phyloP scores from a whole-genome alignment of 2,113 vertebrate species.

The Meriones unguiculatus region DNA sequence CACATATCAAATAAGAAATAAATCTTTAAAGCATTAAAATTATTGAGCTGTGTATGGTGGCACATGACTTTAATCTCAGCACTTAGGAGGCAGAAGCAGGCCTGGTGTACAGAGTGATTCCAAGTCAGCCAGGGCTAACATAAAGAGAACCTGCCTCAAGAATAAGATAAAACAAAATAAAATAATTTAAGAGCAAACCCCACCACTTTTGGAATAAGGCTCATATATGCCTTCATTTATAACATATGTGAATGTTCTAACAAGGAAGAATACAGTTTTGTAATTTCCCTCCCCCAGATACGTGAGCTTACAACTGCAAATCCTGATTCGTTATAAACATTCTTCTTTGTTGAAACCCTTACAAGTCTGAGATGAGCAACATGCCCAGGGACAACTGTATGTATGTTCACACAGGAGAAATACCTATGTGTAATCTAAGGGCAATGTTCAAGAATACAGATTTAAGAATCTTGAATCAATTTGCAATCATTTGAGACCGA shows the following conservation, averaged over 20 bases:
- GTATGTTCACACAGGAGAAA: neutral
- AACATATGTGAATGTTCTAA: neutral
- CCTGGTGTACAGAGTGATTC: neutral
- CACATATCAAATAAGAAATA: neutral
- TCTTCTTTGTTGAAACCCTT: neutral
- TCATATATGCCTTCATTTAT: neutral
- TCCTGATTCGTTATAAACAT: neutral
- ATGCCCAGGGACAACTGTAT: neutral
- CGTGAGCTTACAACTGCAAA: neutral
- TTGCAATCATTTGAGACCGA: neutral
- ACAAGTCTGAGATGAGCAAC: neutral
- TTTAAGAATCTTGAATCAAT: conserved; percentile 1
- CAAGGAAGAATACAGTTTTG: conserved; percentile 20
- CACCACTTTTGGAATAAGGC: neutral
- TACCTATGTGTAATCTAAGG: neutral
- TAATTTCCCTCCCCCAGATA: neutral
- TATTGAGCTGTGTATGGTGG: neutral
- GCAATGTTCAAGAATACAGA: conserved; percentile 5
- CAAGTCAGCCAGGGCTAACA: neutral
- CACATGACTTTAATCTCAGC: neutral
- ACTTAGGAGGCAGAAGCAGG: neutral
- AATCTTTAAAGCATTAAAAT: neutral
- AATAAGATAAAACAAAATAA: neutral
- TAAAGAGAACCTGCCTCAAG: neutral
- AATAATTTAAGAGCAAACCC: neutral